phyloP scores from a whole-genome alignment of 2,888 invertebrate species.

The Drosophila pseudotakahashii region DNA sequence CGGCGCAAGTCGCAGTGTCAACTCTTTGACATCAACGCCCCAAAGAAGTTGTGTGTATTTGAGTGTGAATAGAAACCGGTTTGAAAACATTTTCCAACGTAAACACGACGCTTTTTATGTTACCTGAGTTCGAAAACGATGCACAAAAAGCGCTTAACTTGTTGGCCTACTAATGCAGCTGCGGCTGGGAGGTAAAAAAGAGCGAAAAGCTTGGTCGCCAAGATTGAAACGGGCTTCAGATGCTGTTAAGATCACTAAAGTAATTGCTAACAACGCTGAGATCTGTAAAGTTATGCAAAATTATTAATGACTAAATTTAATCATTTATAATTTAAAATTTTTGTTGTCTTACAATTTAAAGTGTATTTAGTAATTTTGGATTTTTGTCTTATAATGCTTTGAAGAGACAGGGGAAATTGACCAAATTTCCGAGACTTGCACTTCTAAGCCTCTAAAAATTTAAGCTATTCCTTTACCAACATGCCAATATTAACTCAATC shows the following conservation, averaged over 20 bases:
- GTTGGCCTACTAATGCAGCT: conserved; percentile 76
- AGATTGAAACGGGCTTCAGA: background rate
- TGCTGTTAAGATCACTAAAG: conserved; percentile 8
- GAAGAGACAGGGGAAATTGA: too few relatives aligned
- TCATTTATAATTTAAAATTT: too few relatives aligned
- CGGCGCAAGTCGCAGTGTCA: conserved; percentile 13
- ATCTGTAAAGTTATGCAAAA: background rate
- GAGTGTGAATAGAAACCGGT: conserved; percentile 56
- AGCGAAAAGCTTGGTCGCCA: conserved; percentile 6
- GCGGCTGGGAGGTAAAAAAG: background rate
- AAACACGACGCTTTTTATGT: conserved; percentile 53
- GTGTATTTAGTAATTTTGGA: too few relatives aligned
- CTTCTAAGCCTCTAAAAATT: too few relatives aligned
- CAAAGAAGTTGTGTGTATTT: conserved; percentile 33
- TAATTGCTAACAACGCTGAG: background rate
- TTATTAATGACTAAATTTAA: too few relatives aligned
- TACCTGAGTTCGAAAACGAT: conserved; percentile 59
- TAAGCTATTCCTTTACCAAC: too few relatives aligned
- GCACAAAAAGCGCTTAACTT: conserved; percentile 59
- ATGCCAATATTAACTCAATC: too few relatives aligned
- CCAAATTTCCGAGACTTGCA: too few relatives aligned
- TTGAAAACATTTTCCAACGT: conserved; percentile 59
- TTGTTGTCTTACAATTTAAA: too few relatives aligned
- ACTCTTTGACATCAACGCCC: conserved; percentile 58
- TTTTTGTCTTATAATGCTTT: too few relatives aligned